These are phyloP conservation scores for Drosophila virilis DNA, from an alignment of 1,140 invertebrate species.

Conservation along the genomic window DNA sequence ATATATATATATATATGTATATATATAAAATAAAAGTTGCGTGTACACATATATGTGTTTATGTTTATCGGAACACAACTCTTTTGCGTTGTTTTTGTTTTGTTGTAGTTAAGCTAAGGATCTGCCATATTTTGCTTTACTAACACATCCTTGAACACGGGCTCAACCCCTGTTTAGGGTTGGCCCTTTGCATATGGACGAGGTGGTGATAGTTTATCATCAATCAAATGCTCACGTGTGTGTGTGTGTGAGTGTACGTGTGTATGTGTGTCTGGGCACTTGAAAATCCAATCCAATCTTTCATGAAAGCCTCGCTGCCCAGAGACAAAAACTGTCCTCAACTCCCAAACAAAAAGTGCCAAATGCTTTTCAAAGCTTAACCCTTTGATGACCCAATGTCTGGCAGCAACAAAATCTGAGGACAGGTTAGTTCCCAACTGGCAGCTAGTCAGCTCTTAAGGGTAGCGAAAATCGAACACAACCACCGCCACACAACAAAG, in stretches of 20 bases:
- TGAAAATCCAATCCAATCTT: constrained; percentile 35
- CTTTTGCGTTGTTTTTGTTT: background rate
- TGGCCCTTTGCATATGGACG: constrained; percentile 4
- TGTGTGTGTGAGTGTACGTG: background rate
- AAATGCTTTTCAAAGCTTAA: constrained; percentile 1
- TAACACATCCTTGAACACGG: constrained; percentile 2
- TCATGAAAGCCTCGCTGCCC: constrained; percentile 3
- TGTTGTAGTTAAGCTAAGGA: background rate
- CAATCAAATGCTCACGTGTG: constrained; percentile 34
- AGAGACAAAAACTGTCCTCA: constrained; percentile 9
- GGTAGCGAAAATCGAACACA: background rate
- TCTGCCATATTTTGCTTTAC: background rate
- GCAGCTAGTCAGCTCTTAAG: constrained; percentile 7
- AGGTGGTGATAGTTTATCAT: constrained; percentile 51
- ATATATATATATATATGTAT: background rate
- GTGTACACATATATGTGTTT: too few species aligned
- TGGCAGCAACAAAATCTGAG: background rate
- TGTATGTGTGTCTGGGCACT: constrained; percentile 8
- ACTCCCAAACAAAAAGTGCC: background rate
- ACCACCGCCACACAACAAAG: background rate
- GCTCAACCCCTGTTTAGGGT: constrained; percentile 1
- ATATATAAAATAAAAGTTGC: background rate
- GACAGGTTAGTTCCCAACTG: constrained; percentile 12
- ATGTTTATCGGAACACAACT: background rate
- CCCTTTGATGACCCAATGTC: constrained; percentile 12